Evolutionary conservation across 2,888 invertebrate genomes (phyloP).

Genomic region (Orthonychiurus folsomi): DNA sequence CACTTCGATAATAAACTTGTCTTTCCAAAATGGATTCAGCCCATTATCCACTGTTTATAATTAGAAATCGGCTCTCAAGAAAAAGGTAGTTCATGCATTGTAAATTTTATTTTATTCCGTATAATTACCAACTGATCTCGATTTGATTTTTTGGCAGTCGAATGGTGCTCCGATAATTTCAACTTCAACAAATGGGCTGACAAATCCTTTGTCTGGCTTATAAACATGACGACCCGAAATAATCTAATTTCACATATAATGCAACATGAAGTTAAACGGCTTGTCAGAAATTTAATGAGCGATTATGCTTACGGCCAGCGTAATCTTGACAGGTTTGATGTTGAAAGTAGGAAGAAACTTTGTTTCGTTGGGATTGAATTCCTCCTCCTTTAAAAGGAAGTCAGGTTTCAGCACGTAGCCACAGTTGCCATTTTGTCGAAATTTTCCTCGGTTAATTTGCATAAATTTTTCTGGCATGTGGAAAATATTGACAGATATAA

Average conservation of each 20-base stretch:
- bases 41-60: constrained; percentile 61
- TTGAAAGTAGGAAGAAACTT: constrained; percentile 38
- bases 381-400: constrained; percentile 2
- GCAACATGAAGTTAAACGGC: too few relatives aligned
- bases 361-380: constrained; percentile 14
- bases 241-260: too few relatives aligned
- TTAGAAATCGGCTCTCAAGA: neutral
- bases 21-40: constrained; percentile 87
- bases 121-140: constrained; percentile 49
- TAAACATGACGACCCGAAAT: constrained; percentile 66
- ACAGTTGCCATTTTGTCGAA: constrained; percentile 26
- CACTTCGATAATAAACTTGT: constrained; percentile 70
- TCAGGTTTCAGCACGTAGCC: constrained; percentile 29
- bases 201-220: constrained; percentile 61
- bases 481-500: constrained; percentile 5
- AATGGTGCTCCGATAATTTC: constrained; percentile 82
- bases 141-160: constrained; percentile 69
- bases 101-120: neutral
- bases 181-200: constrained; percentile 83
- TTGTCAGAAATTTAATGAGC: too few relatives aligned
- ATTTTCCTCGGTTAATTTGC: constrained; percentile 28
- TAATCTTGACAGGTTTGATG: constrained; percentile 56
- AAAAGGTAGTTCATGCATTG: neutral
- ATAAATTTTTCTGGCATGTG: constrained; percentile 18
- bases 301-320: too few relatives aligned